Evolutionary conservation across 2,113 vertebrate species (phyloP), one percentile per base, ranked within the genome.

Genomic region (Trochalopteron elliotii): DNA sequence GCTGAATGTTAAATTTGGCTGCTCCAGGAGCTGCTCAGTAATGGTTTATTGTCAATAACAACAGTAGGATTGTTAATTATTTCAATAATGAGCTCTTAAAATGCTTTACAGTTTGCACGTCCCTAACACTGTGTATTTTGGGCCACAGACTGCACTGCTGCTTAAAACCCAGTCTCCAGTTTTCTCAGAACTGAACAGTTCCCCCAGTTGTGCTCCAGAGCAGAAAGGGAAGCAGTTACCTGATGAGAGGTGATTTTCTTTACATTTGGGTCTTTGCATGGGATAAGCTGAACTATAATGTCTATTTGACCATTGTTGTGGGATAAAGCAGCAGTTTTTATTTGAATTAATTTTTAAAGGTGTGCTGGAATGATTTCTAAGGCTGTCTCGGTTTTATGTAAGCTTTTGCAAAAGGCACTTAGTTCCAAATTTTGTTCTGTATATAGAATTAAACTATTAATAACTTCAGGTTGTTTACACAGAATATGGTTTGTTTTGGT

Each of bases 81-180:
- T 83, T 70, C 39, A 71, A 0, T 63, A 20, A 40, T 1, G 14
- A 89, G 44, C 35, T 78, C 25, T 78, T 90, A 6, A 81, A 84
- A 37, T 83, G 7, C 53, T 47, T 35, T 64, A 4, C 53, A 22
- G 6, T 86, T 83, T 72, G 31, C 23, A 2, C 55, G 9, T 76
- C 68, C 52, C 63, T 96, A 79, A 96, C 33, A 8, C 27, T 35
- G 16, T 95, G 4, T 94, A 9, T 97, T 96, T 97, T 97, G 91
- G 97, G 92, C 96, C 97, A 64, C 97, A 99, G 99, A 99, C 99
- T 85, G 99, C 99, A 44, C 97, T 99, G 94, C 97, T 99, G 94
- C 98, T 99, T 71, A 99, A 99, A 98, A 99, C 99, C 60, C 99
- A 99, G 97, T 98, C 98, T 94, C 98, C 99, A 0, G 96, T 99